Percentiles rank a stretch among this genome's conserved stretches.
These are phyloP conservation scores for Phthorimaea operculella DNA, from an alignment of 1,140 invertebrate species.

Conservation along the genomic window DNA sequence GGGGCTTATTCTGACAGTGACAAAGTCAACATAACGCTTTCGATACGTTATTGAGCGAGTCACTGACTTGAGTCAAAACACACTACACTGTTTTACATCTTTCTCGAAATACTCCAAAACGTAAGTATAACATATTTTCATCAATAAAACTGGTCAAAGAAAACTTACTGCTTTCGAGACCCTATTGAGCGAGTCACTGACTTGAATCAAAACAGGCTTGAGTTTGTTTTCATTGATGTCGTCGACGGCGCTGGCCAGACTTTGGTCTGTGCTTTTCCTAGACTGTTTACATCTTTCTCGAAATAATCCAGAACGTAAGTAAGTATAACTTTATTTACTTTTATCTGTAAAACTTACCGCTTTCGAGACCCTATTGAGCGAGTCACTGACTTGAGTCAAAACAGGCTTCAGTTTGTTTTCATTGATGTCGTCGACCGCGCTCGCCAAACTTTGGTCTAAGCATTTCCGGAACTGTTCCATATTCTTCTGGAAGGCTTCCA, in stretches of 20 bases:
- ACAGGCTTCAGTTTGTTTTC: slow-evolving; percentile 43
- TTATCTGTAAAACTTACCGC: slow-evolving; percentile 27
- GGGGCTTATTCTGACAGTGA: too few relatives aligned
- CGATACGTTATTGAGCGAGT: slow-evolving; percentile 37
- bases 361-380: slow-evolving; percentile 42
- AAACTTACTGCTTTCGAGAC: slow-evolving; percentile 48
- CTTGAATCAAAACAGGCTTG: slow-evolving; percentile 34
- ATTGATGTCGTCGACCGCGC: slow-evolving; percentile 29
- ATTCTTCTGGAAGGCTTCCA: slow-evolving; percentile 31
- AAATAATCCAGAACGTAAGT: slow-evolving; percentile 27
- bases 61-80: slow-evolving; percentile 34
- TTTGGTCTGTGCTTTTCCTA: slow-evolving; percentile 36
- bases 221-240: slow-evolving; percentile 41
- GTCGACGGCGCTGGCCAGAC: slow-evolving; percentile 26
- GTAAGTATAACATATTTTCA: too few relatives aligned
- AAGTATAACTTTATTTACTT: too few relatives aligned
- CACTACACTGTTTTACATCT: slow-evolving; percentile 42
- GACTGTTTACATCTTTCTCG: slow-evolving; percentile 35
- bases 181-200: slow-evolving; percentile 40
- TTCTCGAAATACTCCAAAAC: slow-evolving; percentile 29
- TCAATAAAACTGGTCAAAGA: too few relatives aligned
- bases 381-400: slow-evolving; percentile 35
- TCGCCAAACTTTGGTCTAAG: slow-evolving; percentile 36
- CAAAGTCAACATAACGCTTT: slow-evolving; percentile 46
- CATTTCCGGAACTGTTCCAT: slow-evolving; percentile 37